Evolutionary conservation across 2,113 vertebrate genomes (phyloP).

Genomic region (Lathamus discolor): DNA sequence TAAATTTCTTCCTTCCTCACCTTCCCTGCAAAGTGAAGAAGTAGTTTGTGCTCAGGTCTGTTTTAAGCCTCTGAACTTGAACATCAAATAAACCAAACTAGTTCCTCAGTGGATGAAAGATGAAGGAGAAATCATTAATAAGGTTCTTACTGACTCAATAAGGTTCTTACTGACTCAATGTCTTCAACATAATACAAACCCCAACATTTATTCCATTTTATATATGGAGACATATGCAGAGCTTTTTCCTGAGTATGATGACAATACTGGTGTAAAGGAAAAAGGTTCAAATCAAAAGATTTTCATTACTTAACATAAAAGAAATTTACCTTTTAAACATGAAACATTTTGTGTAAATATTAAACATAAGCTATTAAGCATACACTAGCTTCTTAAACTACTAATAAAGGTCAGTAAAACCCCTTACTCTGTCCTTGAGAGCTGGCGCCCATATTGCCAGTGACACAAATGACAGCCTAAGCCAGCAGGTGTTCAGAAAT

Average conservation of each 20-base stretch:
- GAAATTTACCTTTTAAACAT: neutral
- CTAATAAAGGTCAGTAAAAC: neutral
- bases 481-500: constrained; percentile 11
- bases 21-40: neutral
- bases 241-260: neutral
- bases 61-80: constrained; percentile 16
- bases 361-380: neutral
- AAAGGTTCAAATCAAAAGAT: neutral
- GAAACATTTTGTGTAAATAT: neutral
- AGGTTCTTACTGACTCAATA: neutral
- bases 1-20: neutral
- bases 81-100: constrained; percentile 27
- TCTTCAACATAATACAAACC: neutral
- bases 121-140: constrained; percentile 11
- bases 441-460: neutral
- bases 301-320: neutral
- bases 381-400: neutral
- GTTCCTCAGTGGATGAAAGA: constrained; percentile 31
- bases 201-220: neutral
- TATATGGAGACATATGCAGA: neutral
- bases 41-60: neutral
- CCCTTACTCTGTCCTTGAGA: neutral
- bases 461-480: neutral
- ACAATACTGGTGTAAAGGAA: neutral
- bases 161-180: neutral